phyloP scores from a whole-genome alignment of 2,888 invertebrate genomes.

The Lapara coniferarum region DNA sequence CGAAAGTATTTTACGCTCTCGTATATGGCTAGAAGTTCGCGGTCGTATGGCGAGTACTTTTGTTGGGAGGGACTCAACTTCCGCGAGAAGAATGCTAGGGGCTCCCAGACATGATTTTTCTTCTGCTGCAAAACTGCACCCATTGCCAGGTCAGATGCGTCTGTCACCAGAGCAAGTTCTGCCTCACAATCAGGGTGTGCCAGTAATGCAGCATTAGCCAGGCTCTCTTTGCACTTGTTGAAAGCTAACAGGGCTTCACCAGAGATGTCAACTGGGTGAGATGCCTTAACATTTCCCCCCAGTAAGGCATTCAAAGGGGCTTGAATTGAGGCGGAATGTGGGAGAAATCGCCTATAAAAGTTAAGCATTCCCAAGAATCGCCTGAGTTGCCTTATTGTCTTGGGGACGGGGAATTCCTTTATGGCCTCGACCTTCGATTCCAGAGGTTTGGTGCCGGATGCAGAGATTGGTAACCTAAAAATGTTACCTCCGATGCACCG shows the following conservation, averaged over 20 bases:
- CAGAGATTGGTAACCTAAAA: slow-evolving; percentile 39
- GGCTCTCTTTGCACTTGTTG: slow-evolving; percentile 20
- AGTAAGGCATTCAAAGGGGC: slow-evolving; percentile 26
- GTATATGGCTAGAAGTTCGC: slow-evolving; percentile 30
- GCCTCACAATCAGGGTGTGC: slow-evolving; percentile 24
- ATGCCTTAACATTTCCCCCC: slow-evolving; percentile 23
- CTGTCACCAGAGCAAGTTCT: slow-evolving; percentile 11
- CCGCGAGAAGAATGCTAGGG: slow-evolving; percentile 27
- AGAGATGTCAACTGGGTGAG: slow-evolving; percentile 12
- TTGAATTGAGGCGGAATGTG: slow-evolving; percentile 26
- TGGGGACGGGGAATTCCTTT: slow-evolving; percentile 36
- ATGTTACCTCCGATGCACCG: slow-evolving; percentile 37
- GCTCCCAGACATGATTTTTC: slow-evolving; percentile 17
- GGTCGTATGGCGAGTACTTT: slow-evolving; percentile 28
- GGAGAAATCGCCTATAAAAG: slow-evolving; percentile 31
- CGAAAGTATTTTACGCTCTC: slow-evolving; percentile 29
- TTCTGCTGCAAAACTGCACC: slow-evolving; percentile 27
- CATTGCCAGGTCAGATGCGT: slow-evolving; percentile 25
- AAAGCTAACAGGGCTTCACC: slow-evolving; percentile 24
- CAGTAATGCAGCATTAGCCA: slow-evolving; percentile 15
- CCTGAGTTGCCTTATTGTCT: slow-evolving; percentile 35
- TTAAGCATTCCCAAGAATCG: slow-evolving; percentile 37
- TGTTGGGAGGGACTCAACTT: slow-evolving; percentile 26
- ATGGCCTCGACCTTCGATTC: slow-evolving; percentile 46
- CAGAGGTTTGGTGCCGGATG: slow-evolving; percentile 47